Percentiles rank a stretch among this genome's conserved stretches.
Evolutionary conservation across 2,113 vertebrate genomes (phyloP).

Genomic region (Hippolais icterina): DNA sequence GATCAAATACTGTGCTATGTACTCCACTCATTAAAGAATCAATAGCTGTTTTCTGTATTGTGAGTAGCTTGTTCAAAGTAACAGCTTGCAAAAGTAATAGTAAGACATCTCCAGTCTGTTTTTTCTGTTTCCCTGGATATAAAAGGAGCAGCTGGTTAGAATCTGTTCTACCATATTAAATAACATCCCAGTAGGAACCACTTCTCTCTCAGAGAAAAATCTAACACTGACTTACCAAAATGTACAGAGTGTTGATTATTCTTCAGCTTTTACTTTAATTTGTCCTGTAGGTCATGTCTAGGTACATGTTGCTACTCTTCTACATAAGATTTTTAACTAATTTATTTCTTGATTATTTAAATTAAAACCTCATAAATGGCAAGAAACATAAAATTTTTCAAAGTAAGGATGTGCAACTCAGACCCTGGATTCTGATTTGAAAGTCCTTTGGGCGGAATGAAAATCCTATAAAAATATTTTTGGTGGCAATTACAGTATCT

Average conservation of each 20-base stretch:
- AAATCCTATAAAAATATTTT: background rate
- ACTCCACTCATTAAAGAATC: conserved; percentile 10
- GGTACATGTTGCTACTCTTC: background rate
- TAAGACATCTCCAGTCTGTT: background rate
- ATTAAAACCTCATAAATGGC: background rate
- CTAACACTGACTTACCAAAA: background rate
- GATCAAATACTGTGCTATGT: background rate
- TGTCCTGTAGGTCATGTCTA: background rate
- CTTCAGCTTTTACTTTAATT: background rate
- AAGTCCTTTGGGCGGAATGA: background rate
- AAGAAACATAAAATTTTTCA: background rate
- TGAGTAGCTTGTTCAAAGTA: conserved; percentile 32
- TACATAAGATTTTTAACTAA: background rate
- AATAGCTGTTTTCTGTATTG: background rate
- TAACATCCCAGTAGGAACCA: background rate
- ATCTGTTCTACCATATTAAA: background rate
- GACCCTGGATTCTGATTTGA: background rate
- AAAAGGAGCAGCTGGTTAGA: conserved; percentile 35
- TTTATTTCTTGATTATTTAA: background rate
- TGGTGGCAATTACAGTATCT: background rate
- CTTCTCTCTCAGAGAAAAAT: background rate
- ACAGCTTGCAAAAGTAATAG: background rate
- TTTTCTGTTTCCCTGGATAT: background rate
- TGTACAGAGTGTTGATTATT: background rate
- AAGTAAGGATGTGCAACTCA: background rate